Percentiles rank a stretch among this genome's conserved stretches.
phyloP scores from a whole-genome alignment of 2,888 invertebrate genomes.

The Micropterix aruncella region DNA sequence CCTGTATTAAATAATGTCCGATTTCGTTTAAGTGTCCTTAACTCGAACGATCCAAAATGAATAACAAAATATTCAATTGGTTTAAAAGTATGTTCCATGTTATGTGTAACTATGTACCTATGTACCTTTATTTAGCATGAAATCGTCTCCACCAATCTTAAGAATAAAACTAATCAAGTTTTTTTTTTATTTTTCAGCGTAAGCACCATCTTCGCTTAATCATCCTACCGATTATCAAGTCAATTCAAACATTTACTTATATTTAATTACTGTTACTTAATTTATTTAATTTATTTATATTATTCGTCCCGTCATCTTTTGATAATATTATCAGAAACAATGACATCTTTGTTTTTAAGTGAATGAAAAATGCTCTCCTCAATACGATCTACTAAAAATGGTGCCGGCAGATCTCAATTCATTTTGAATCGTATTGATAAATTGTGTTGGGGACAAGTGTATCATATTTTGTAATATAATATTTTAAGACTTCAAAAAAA shows the following conservation, averaged over 20 bases:
- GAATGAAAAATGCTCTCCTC: background rate
- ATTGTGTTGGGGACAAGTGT: background rate
- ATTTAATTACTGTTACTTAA: background rate
- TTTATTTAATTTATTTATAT: background rate
- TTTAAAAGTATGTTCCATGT: background rate
- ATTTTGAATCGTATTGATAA: background rate
- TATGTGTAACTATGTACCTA: no score
- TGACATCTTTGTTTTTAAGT: background rate
- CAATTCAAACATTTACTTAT: background rate
- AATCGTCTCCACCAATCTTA: no score
- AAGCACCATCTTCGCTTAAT: background rate
- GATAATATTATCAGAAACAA: background rate
- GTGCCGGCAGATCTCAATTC: background rate
- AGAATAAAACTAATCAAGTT: no score
- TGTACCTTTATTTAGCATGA: no score
- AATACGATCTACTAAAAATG: background rate
- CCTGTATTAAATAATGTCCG: no score
- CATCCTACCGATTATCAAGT: background rate
- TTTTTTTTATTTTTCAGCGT: background rate
- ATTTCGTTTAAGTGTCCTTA: no score
- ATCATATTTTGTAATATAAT: background rate
- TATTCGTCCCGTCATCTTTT: background rate
- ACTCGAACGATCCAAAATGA: no score
- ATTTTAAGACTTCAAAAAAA: background rate
- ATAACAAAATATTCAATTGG: no score